Evolutionary conservation across 1,140 invertebrate genomes (phyloP), one percentile per base, ranked within the genome.

Genomic region (Teleogryllus occipitalis): DNA sequence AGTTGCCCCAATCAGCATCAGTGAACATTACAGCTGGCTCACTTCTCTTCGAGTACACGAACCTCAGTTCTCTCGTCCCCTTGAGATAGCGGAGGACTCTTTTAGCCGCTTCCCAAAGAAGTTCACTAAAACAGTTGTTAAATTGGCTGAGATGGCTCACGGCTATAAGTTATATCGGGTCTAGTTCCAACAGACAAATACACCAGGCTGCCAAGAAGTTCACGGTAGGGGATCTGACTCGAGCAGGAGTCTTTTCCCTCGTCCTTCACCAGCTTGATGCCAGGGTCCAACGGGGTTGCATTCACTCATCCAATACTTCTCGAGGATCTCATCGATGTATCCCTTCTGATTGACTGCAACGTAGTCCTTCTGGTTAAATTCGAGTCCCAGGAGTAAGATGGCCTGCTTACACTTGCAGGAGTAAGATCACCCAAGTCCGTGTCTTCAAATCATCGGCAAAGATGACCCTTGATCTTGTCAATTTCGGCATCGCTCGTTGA

Each of bases 111-210:
- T 47, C 77, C 82, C 83, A 83, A 81, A 85, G 83, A 8, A n/a
- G 47, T 81, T 79, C 47, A 54, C 65, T 76, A 80, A 77, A 82
- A 73, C 78, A 81, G 15, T n/a, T 83, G 74, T 82, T 83, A 80
- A 82, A 84, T 80, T 84, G 83, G 74, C 82, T 83, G 15, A 85
- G 39, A 74, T 81, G 80, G 47, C 81, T 82, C 0, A 87, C 84
- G 46, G 82, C 80, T n/a, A 80, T 82, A 87, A 10, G 84, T 80
- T 14, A 85, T 83, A 82, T 86, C 86, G 21, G 85, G 85, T 72
- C 85, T 75, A 5, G 83, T 85, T 12, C 81, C 79, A 0, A 83
- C 77, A 18, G 82, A 75, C 7, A 85, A 78, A 81, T 87, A 86
- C 81, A 87, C 75, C 78, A 86, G 82, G 81, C 80, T 74, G 15